Base-by-base conservation (phyloP, 2,888 invertebrate species). In the Heliothis peltigera region DNA sequence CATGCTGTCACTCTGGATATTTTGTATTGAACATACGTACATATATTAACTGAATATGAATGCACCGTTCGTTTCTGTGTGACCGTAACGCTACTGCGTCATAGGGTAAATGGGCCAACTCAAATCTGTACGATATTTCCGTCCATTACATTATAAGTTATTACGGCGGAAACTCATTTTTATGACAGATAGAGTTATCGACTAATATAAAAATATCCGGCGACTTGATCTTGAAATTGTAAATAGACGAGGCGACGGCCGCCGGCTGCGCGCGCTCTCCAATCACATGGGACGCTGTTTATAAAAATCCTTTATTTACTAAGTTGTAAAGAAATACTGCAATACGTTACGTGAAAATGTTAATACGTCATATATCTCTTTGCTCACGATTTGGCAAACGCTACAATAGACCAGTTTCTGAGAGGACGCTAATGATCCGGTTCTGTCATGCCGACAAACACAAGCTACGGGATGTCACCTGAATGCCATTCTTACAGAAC, bases 211-310 rank as follows among this genome's bases (percentile, higher is more conserved):
- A 64, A 71, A 63, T 66, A 64, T 57, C 53, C 53, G 47, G 17
- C 56, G 62, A 57, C 21, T 58, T 63, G 63, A 72, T 73, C 59
- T 63, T 77, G 54, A 68, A 73, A 67, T 59, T 47, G 8, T 77
- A 53, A 63, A 60, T 63, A 48, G 32, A 47, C 18, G 47, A 28
- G 43, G n/a, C 46, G 42, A 19, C 54, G 54, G 8, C 43, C 22
- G 19, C 25, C 28, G 25, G 12, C 17, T 6, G 25, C 6, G 25
- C 25, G 25, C 25, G 35, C 15, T 12, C 12, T 35, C 35, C 35
- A 35, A 35, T 15, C 15, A 15, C 15, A 35, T 35, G 35, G 35
- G 28, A 10, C 2, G 35, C 35, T 35, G 35, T 12, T 28, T 5
- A 8, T 28, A 28, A 28, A 28, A 7, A 5, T 28, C 1, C 5